A percentile compares a stretch with the other conserved stretches of the same genome.
phyloP scores from a whole-genome alignment of 2,113 vertebrate genomes.

The Ornithorhynchus anatinus region DNA sequence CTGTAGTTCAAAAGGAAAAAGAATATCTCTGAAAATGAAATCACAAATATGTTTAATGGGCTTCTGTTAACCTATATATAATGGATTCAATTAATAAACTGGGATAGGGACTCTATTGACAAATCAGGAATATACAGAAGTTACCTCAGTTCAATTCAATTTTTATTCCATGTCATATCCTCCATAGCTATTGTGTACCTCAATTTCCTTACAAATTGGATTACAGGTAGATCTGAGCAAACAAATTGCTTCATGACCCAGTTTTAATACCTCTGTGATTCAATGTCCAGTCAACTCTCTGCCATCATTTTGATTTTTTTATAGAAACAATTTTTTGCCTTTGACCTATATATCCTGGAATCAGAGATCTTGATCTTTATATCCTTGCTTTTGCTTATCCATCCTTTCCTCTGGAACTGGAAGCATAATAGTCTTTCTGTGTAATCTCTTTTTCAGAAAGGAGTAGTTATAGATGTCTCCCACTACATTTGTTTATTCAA shows the following conservation, averaged over 20 bases:
- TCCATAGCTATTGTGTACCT: background rate
- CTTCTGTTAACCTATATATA: background rate
- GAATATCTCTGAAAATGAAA: background rate
- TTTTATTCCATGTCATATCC: background rate
- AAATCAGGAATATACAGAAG: background rate
- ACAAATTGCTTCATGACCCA: background rate
- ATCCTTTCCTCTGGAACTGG: too few species aligned
- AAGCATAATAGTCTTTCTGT: too few species aligned
- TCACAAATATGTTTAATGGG: background rate
- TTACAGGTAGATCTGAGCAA: background rate
- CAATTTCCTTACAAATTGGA: background rate
- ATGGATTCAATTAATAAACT: background rate
- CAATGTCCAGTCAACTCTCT: slow-evolving; percentile 17
- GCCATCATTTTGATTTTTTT: slow-evolving; percentile 44
- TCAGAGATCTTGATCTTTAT: too few species aligned
- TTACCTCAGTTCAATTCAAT: background rate
- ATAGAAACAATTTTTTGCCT: slow-evolving; percentile 40
- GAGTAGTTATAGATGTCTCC: too few species aligned
- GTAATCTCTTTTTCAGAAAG: too few species aligned
- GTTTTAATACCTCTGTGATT: slow-evolving; percentile 16
- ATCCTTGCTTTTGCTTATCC: too few species aligned
- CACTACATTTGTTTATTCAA: too few species aligned
- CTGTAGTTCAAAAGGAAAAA: background rate
- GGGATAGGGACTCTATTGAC: background rate
- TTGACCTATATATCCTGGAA: background rate